Percentiles rank a stretch among this genome's conserved stretches.
Evolutionary conservation across 2,797 vertebrate species (phyloP).

Genomic region (Macrochelys suwanniensis): DNA sequence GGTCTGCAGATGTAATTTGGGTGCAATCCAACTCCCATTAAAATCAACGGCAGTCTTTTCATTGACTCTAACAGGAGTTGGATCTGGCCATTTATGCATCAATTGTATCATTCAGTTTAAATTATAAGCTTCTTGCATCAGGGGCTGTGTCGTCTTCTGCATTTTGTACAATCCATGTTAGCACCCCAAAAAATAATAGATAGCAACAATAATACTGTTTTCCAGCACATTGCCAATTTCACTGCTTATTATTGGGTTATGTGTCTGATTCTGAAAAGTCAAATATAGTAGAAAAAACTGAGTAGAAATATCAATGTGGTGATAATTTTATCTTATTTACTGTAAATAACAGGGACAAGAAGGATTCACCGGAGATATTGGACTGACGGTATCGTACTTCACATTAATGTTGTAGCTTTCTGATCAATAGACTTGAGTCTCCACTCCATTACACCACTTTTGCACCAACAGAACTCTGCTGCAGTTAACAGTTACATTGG

Average conservation of each 20-base stretch:
- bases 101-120: background rate
- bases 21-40: background rate
- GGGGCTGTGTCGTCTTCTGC: background rate
- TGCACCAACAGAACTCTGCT: background rate
- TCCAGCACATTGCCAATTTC: background rate
- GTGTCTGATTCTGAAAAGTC: background rate
- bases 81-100: background rate
- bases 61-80: background rate
- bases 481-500: background rate
- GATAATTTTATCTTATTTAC: conserved; percentile 15
- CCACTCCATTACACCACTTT: background rate
- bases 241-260: background rate
- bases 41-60: background rate
- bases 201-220: background rate
- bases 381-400: conserved; percentile 66
- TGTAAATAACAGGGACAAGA: conserved; percentile 72
- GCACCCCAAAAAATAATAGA: background rate
- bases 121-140: background rate
- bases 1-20: background rate
- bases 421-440: background rate
- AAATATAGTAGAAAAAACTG: background rate
- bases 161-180: background rate
- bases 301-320: background rate
- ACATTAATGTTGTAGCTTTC: background rate
- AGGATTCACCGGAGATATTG: conserved; percentile 74